These are phyloP conservation scores for Ahaetulla prasina DNA, from an alignment of 2,113 vertebrate species.

Conservation along the genomic window DNA sequence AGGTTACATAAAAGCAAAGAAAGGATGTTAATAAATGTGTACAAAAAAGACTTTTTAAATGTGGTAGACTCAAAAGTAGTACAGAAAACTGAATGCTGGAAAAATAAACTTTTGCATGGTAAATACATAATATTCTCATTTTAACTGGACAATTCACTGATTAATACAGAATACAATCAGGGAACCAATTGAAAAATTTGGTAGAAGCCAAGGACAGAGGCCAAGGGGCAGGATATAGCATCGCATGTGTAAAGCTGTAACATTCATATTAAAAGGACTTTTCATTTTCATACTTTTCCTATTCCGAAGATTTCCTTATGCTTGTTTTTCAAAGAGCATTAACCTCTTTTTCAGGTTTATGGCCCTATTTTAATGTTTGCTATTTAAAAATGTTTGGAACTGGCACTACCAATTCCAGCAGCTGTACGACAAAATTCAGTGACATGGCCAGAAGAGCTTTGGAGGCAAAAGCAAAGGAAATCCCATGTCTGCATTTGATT, in stretches of 20 bases:
- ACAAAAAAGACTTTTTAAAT: neutral
- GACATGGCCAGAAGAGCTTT: neutral
- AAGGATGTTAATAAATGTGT: neutral
- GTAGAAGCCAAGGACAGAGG: neutral
- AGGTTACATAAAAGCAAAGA: neutral
- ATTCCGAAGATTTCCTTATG: neutral
- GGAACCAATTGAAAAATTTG: neutral
- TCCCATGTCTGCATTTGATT: neutral
- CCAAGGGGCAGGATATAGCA: neutral
- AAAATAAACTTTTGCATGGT: neutral
- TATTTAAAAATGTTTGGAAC: neutral
- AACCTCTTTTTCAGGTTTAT: neutral
- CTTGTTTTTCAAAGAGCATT: neutral
- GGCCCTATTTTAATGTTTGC: neutral
- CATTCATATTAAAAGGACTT: neutral
- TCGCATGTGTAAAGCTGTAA: neutral
- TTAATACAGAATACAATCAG: neutral
- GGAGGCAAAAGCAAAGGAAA: neutral
- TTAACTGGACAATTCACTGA: neutral
- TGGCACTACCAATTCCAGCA: neutral
- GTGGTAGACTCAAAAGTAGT: neutral
- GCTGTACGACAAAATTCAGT: neutral
- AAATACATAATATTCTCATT: neutral
- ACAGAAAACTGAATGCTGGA: neutral
- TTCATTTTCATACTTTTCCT: neutral